Base-by-base conservation (phyloP, 1,140 invertebrate species). In the Drosophila repletoides region DNA sequence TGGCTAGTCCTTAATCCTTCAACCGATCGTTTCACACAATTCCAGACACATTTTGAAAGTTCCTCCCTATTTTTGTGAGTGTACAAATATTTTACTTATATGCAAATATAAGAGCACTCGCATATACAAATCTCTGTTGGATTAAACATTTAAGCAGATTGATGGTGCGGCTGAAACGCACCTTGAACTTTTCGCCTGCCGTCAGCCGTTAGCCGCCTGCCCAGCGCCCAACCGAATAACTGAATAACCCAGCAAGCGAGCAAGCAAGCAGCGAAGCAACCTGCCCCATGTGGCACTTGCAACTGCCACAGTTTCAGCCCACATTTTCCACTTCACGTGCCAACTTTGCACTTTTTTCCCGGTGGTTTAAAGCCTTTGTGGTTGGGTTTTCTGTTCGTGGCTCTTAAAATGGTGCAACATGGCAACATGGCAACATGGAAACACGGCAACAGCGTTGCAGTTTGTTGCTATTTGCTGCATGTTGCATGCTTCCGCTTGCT, bases 111-210 rank as follows among this genome's bases (percentile, higher is more conserved):
- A 36, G 51, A n/a, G n/a, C n/a, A n/a, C 15, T 40, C 14, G 22
- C 5, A 14, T 41, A 63, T 52, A 75, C 55, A 86, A 84, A 76
- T 84, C 80, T 80, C 75, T 63, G 71, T 51, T 65, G 81, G 75
- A 86, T 86, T 86, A 86, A 86, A 80, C 80, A 86, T 80, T 86
- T 77, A 86, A 76, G 80, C 63, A 86, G 80, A 86, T 86, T 86
- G 80, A 86, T 87, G 81, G 63, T 69, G 64, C 36, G 76, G 52
- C 53, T 31, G 34, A 9, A 65, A 34, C 41, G 41, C 80, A 70
- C 76, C 80, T 86, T 86, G 76, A 86, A 80, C 80, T 77, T 64
- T 66, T 63, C 34, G 52, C 29, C 26, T 12, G 9, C 21, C 22
- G 38, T 14, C 26, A 31, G 1, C 17, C 38, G 33, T 1, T 22